Base-by-base conservation (phyloP, 2,797 vertebrate species). In the Nasua narica region DNA sequence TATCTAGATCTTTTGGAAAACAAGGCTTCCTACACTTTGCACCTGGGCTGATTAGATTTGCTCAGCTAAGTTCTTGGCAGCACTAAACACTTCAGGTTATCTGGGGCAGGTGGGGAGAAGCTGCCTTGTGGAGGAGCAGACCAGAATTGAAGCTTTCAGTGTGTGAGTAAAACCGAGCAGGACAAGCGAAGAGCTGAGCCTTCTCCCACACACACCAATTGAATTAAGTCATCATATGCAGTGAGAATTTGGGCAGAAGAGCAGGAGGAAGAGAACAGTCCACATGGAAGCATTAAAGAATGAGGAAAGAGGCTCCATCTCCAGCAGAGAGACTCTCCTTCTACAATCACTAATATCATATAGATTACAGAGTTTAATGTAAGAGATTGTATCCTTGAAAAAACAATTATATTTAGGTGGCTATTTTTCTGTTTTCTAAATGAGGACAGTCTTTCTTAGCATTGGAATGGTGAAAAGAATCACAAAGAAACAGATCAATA, bases 401-500 rank as follows among this genome's bases (percentile, higher is more conserved):
- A 92, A 46, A 13, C 35, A 56, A 29, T 43, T 23, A 29, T 70
- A 32, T 27, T 56, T 58, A 83, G 56, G 60, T 37, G 37, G 37
- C 25, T 81, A 35, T 86, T 89, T 95, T 69, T 85, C 29, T 35
- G 43, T 67, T 46, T 86, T 78, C 29, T 18, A n/a, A 89, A 70
- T 35, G 60, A 95, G 14, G 29, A 52, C 58, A 69, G 54, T 27
- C 37, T 82, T 94, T 84, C 37, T 70, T 74, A 82, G 56, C 52
- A 8, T 5, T 56, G 37, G 50, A 46, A 91, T 67, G 35, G 35
- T 82, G 46, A 37, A 69, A 90, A 77, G 29, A 72, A 72, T 48
- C 69, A 79, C 67, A 77, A 65, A 87, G 83, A 62, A 82, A 70
- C 43, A 79, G 81, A 93, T 96, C 82, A n/a, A 72, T 97, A 88